These are phyloP conservation scores for Chunga burmeisteri DNA, from an alignment of 2,113 vertebrate genomes.

Conservation along the genomic window DNA sequence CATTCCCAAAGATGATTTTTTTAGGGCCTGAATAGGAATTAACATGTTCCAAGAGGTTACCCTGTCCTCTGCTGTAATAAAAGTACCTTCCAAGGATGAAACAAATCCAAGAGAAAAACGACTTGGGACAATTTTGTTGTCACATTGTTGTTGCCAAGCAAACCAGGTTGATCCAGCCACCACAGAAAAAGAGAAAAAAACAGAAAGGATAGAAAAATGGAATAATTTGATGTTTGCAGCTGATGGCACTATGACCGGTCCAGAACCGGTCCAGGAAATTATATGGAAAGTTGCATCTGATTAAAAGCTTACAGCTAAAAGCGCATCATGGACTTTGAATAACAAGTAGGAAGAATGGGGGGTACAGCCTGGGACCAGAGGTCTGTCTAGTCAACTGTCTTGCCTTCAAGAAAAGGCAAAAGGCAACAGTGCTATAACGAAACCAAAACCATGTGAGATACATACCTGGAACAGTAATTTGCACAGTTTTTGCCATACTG, in stretches of 20 bases:
- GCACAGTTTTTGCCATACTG: neutral
- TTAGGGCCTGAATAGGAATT: neutral
- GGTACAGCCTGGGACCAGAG: neutral
- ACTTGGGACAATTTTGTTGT: neutral
- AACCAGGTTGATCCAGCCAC: neutral
- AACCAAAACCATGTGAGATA: neutral
- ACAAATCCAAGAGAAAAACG: neutral
- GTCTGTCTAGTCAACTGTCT: neutral
- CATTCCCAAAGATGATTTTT: neutral
- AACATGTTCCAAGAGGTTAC: neutral
- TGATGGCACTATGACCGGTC: neutral
- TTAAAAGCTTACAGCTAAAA: neutral
- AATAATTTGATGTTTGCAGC: neutral
- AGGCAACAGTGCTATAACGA: neutral
- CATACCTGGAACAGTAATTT: neutral
- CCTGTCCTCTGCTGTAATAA: neutral
- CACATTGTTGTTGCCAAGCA: neutral
- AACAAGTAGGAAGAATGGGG: neutral
- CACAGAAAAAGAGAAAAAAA: neutral
- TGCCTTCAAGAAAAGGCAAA: neutral
- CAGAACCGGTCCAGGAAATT: neutral
- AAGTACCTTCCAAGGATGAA: neutral
- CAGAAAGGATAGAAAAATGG: neutral
- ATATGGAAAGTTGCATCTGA: neutral
- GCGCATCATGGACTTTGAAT: neutral